Evolutionary conservation across 2,113 vertebrate genomes (phyloP), one percentile per base, ranked within the genome.

Genomic region (Mola mola): DNA sequence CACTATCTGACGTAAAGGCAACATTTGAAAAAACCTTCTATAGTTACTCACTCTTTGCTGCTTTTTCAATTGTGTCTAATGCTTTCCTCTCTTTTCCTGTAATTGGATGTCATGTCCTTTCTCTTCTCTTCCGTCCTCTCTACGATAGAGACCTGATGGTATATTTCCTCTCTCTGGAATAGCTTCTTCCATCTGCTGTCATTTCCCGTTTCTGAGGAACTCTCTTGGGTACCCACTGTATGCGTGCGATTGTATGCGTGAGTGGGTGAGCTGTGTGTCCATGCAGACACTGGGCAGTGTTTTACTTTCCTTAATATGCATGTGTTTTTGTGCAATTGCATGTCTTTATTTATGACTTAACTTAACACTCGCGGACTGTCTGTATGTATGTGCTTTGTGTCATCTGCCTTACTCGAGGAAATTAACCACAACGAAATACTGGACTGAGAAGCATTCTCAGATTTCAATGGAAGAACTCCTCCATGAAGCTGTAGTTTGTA

Each of bases 131-230:
- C 11, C 12, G 37, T 66, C 25, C 83, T 70, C 66, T 87, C 77
- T 75, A 50, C 62, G 73, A 82, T 81, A 87, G 83, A 59, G 44
- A 53, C 78, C 79, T 64, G 75, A 28, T 88, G 87, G 78, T 81
- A 80, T 92, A 87, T 82, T 70, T 87, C 84, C 79, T 81, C 72
- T 88, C 79, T 90, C 50, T 83, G 91, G 90, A 90, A 65, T 55
- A 17, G 58, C 72, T 68, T 88, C 86, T 89, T 91, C 85, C 88
- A 83, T 87, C 88, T 87, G 84, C 87, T 86, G 86, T 89, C 75
- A 84, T 88, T 91, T 92, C 88, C 89, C 84, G 87, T 87, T 84
- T 87, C 88, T 86, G 83, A 81, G 88, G 84, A 89, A 81, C 84
- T 87, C 75, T 89, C 60, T 88, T 77, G 79, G 91, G 91, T 92